phyloP scores from a whole-genome alignment of 2,113 vertebrate genomes.

The Brachypodius melanocephalos region DNA sequence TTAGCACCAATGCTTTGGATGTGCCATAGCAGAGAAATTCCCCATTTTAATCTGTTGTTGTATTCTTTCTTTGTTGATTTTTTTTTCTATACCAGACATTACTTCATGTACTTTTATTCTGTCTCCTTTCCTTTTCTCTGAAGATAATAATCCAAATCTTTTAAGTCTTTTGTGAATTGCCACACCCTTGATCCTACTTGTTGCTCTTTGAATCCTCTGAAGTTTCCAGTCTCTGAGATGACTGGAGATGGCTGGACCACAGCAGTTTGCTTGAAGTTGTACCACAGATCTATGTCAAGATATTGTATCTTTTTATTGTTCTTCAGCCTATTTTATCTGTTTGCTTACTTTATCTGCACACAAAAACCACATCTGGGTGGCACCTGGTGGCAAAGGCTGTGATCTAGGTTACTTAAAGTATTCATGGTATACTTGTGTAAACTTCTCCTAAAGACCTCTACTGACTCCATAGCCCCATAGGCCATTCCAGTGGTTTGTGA shows the following conservation, averaged over 20 bases:
- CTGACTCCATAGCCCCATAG: neutral
- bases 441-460: neutral
- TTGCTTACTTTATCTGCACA: neutral
- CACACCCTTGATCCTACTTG: neutral
- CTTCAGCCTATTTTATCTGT: neutral
- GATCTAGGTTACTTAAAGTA: neutral
- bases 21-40: neutral
- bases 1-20: neutral
- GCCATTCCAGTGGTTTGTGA: neutral
- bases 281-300: neutral
- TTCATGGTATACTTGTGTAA: neutral
- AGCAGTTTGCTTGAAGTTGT: neutral
- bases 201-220: neutral
- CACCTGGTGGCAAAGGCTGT: neutral
- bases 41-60: neutral
- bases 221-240: neutral
- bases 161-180: neutral
- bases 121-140: neutral
- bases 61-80: neutral
- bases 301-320: neutral
- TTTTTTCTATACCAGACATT: neutral
- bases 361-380: neutral
- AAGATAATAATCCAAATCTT: conserved; percentile 8
- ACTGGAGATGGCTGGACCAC: neutral
- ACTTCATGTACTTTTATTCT: neutral